Evolutionary conservation across 2,888 invertebrate genomes (phyloP), one percentile per base, ranked within the genome.

Genomic region (Philaethria dido): DNA sequence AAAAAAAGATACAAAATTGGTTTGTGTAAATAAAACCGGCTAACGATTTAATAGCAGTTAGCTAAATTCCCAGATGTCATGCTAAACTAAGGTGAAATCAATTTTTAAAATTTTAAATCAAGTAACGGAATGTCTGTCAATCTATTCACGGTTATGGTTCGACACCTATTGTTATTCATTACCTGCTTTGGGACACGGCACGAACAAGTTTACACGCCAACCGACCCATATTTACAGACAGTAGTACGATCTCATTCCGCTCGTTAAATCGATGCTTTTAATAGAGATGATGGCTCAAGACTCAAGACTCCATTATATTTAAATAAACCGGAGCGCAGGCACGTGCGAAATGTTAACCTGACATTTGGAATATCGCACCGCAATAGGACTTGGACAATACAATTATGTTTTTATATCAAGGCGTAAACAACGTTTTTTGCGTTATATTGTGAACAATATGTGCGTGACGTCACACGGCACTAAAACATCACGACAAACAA

Each of bases 231-330:
- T 87, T 84, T 72, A 74, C 70, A 70, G 57, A 57, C 71, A 69
- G 64, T 65, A 66, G 76, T 73, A 78, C 84, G 79, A 82, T 86
- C 83, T 84, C 84, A 86, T 85, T 84, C 83, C 82, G 83, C 86
- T 86, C 85, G 88, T 86, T 88, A 86, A 85, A 86, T 88, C 84
- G 84, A 87, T 84, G 87, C 87, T 88, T 87, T 86, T 88, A 88
- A 88, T 88, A 89, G 86, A 87, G 79, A 86, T 85, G 87, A 87
- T 87, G 82, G 80, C 81, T 83, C 80, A 82, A 84, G 81, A 83
- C 80, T 73, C 70, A 71, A 74, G 71, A 71, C 70, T 83, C 78
- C 82, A 82, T 84, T 86, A 81, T 82, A 83, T 85, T 80, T 79
- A 83, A 82, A 85, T 83, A 81, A 81, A 81, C 78, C 74, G 76